Evolutionary conservation across 2,113 vertebrate genomes (phyloP), one percentile per base, ranked within the genome.

Genomic region (Cettia cetti): DNA sequence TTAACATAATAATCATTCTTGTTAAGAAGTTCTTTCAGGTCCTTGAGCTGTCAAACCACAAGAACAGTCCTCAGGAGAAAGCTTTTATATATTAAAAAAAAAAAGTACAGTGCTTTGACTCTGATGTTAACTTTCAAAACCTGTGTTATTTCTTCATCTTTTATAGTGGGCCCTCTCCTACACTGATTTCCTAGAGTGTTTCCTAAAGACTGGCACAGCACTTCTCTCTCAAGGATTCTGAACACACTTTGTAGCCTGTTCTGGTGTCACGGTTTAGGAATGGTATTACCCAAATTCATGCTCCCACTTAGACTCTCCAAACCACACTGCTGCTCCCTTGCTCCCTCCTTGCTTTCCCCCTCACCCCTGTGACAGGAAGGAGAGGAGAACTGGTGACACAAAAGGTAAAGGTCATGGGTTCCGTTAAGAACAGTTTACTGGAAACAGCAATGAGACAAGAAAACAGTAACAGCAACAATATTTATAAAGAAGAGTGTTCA

Each of bases 301-400:
- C 11, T 68, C 20, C 61, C 21, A 26, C 9, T 44, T 22, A 44
- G 37, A 35, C 37, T 27, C 37, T 76, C 31, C 52, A 50, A 86
- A 59, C 26, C 24, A 35, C 20, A 49, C 16, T 26, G 61, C 44
- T 42, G 16, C 31, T 57, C 8, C 1, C 20, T 85, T 23, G 14
- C 22, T 75, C 26, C 7, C 47, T 31, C 66, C 26, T 61, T 37
- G 13, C 31, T 3, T 16, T 76, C 26, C 9, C 30, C 13, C 13
- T 57, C 20, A 19, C 11, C 21, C 12, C 11, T 26, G 1, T 0
- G 0, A 30, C 13, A 57, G 31, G 20, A 75, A 49, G 50, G 42
- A 65, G 42, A 64, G 30, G 10, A 75, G 24, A 75, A 56, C 15
- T 20, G 60, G 30, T 11, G 15, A 19, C 30, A 66, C 30, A 50